These are phyloP conservation scores for Rhinolophus sinicus DNA, from an alignment of 2,113 vertebrate genomes.

Conservation along the genomic window DNA sequence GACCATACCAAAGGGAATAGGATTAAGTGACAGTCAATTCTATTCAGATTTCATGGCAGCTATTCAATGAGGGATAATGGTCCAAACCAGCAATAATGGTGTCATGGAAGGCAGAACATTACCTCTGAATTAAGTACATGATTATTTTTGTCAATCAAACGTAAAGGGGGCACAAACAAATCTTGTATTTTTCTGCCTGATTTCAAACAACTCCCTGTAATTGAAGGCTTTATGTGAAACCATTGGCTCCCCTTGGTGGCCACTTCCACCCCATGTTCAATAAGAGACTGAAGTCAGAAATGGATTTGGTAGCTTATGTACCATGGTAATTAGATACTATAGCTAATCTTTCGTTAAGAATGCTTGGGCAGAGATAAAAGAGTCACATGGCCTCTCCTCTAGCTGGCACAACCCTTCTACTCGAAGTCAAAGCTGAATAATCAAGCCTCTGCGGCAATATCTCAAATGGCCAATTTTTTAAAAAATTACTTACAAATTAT, in stretches of 20 bases:
- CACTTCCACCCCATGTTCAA: background rate
- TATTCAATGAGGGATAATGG: background rate
- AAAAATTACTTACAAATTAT: background rate
- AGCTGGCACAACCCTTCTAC: background rate
- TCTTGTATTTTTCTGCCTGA: conserved; percentile 17
- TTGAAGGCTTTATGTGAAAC: conserved; percentile 8
- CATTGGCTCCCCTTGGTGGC: background rate
- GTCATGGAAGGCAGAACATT: background rate
- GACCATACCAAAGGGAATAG: background rate
- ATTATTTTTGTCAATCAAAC: background rate
- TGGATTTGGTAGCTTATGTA: background rate
- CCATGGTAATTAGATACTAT: background rate
- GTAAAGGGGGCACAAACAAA: background rate
- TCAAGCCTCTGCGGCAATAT: background rate
- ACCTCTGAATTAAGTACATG: background rate
- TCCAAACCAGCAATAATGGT: background rate
- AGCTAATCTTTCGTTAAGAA: background rate
- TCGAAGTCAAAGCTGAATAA: background rate
- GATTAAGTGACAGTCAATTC: background rate
- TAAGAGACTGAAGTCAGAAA: background rate
- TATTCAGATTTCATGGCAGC: background rate
- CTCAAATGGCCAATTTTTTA: conserved; percentile 48
- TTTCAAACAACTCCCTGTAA: background rate
- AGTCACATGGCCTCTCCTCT: background rate
- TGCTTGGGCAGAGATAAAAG: background rate